phyloP scores from a whole-genome alignment of 1,140 invertebrate genomes.

The Gryllus bimaculatus region DNA sequence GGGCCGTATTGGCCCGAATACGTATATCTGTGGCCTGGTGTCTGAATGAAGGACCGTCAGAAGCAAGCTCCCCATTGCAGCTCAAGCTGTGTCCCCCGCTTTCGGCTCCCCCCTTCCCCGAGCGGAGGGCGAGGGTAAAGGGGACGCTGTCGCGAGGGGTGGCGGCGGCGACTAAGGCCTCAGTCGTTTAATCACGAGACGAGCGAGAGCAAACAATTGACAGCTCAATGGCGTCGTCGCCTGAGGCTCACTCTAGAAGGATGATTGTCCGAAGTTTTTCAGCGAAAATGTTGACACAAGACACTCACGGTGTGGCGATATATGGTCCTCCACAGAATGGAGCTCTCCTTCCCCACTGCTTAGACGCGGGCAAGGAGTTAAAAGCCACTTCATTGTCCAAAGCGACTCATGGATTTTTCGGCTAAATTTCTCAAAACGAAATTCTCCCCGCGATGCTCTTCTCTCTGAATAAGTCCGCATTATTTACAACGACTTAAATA shows the following conservation, averaged over 20 bases:
- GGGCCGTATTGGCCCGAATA: too few species aligned
- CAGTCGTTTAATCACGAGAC: background rate
- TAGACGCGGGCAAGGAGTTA: background rate
- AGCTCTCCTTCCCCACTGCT: background rate
- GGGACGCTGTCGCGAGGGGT: too few species aligned
- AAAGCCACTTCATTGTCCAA: background rate
- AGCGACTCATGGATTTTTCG: background rate
- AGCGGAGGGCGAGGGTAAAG: background rate
- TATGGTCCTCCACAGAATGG: background rate
- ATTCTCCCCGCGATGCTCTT: background rate
- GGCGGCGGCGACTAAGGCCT: background rate
- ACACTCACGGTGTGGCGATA: background rate
- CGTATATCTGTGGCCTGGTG: too few species aligned
- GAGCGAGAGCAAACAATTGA: background rate
- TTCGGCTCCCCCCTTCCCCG: background rate
- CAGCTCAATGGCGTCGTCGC: background rate
- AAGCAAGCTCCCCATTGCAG: background rate
- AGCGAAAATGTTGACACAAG: slow-evolving; percentile 4
- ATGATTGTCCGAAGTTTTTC: background rate
- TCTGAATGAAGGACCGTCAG: too few species aligned
- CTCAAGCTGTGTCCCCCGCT: background rate
- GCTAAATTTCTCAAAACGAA: background rate
- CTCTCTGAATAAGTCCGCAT: background rate
- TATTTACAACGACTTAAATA: background rate
- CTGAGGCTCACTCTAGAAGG: background rate